Percentiles rank a stretch among this genome's conserved stretches.
These are phyloP conservation scores for Eilema caniola DNA, from an alignment of 2,888 invertebrate species.

Conservation along the genomic window DNA sequence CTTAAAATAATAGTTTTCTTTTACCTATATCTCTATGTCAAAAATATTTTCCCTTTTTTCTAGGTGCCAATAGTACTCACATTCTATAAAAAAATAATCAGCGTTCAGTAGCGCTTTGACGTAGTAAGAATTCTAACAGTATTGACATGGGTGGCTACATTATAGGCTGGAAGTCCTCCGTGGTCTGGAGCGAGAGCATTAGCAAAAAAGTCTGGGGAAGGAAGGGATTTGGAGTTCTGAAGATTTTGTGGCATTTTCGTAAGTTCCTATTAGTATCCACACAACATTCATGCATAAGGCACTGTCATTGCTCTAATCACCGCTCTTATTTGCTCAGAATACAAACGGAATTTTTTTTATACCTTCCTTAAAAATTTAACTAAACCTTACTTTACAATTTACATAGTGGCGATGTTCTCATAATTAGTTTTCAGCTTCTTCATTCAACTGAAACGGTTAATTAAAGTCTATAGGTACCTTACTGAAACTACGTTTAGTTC, in stretches of 20 bases:
- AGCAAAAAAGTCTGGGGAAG: too few relatives aligned
- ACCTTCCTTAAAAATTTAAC: background rate
- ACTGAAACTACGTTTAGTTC: constrained; percentile 3
- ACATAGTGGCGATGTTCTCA: too few relatives aligned
- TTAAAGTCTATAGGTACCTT: background rate
- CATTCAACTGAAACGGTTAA: background rate
- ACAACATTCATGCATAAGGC: background rate
- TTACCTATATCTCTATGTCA: too few relatives aligned
- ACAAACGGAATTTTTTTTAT: background rate
- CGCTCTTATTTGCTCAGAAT: background rate
- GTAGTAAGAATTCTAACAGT: background rate
- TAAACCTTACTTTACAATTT: background rate
- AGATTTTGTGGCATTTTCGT: background rate
- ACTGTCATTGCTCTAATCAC: background rate
- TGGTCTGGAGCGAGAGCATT: too few relatives aligned
- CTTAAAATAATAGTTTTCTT: too few relatives aligned
- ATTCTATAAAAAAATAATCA: background rate
- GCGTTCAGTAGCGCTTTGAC: background rate
- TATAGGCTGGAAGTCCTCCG: too few relatives aligned
- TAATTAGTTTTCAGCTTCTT: background rate
- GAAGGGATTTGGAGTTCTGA: background rate
- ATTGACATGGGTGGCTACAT: too few relatives aligned
- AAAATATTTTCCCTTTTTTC: too few relatives aligned
- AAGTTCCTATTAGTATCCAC: background rate
- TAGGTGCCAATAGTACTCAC: too few relatives aligned